A percentile compares a stretch with the other conserved stretches of the same genome.
Conservation (phyloP, 1,140 invertebrate genomes). For the Aleiodes sp. region DNA sequence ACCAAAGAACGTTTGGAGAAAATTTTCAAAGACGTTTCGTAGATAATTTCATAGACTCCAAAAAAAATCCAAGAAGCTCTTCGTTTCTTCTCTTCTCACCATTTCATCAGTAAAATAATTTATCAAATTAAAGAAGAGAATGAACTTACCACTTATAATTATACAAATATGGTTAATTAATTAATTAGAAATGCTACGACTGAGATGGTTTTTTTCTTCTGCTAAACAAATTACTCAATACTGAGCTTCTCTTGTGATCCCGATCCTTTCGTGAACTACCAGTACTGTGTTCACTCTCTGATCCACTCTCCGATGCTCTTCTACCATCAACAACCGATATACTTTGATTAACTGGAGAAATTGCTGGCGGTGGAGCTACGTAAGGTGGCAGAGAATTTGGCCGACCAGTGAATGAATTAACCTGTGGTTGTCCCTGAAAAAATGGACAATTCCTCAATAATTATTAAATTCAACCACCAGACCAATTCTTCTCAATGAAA, state of each 20-base stretch:
- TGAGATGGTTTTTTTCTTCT: conserved; percentile 62
- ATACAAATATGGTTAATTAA: conserved; percentile 1
- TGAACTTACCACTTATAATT: conserved; percentile 17
- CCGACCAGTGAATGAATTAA: conserved; percentile 58
- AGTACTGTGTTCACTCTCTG: conserved; percentile 63
- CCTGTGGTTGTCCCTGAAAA: conserved; percentile 49
- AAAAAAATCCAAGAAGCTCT: too few species aligned
- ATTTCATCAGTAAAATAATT: too few species aligned
- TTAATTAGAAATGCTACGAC: conserved; percentile 48
- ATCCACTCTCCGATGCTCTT: conserved; percentile 63
- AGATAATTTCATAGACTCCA: background rate
- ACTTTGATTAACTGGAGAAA: conserved; percentile 47
- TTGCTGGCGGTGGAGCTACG: conserved; percentile 59
- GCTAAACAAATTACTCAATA: conserved; percentile 64
- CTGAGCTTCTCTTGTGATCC: conserved; percentile 62
- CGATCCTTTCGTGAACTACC: conserved; percentile 58
- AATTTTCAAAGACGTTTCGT: background rate
- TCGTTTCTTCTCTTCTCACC: too few species aligned
- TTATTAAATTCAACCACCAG: background rate
- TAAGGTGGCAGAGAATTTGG: conserved; percentile 63
- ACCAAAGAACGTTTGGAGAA: background rate
- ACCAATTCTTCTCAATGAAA: background rate
- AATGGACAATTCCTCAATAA: background rate
- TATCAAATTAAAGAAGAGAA: too few species aligned
- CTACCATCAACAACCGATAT: conserved; percentile 53